Base-by-base conservation (phyloP, 2,113 vertebrate genomes). In the Hypomesus transpacificus region DNA sequence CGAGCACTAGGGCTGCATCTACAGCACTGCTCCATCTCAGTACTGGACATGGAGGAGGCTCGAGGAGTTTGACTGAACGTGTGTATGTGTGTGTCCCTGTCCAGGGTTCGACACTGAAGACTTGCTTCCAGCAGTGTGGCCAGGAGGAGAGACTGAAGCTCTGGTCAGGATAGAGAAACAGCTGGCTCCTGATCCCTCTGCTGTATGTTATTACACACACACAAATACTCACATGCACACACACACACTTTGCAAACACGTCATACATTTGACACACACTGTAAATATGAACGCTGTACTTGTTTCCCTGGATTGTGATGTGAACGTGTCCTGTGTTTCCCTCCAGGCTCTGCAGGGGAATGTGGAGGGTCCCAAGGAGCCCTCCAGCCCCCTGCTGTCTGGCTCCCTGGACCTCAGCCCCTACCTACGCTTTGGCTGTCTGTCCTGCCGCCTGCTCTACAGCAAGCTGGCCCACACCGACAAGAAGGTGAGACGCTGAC, bases 81-180 rank as follows among this genome's bases (percentile, higher is more conserved):
- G 34, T 70, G 54, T 74, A 58, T 63, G 54, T 74, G 64, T 74
- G 64, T 75, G 11, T 71, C 22, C 61, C 56, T n/a, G 18, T 18
- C 17, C 66, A 87, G 86, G 86, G 17, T 88, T 88, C 52, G 86
- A 88, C 64, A 87, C 85, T 0, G 85, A 85, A 39, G 83, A 70
- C 26, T 53, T 88, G 66, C 28, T 34, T 17, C 79, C 83, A 17
- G 85, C 80, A 1, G 85, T 85, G 60, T 88, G 86, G 86, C 86
- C 84, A 1, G 85, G 86, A 14, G 86, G 86, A 16, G 86, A 88
- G 58, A 84, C 81, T 4, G 86, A 88, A 69, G 83, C 85, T 3
- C 75, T 87, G 74, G 74, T 67, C 17, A 60, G 86, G 4, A 70
- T 88, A 50, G 78, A 88, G 34, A 64, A 64, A 34, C 80, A 87